Evolutionary conservation across 2,888 invertebrate genomes (phyloP).

Genomic region (Catotricha subobsoleta): DNA sequence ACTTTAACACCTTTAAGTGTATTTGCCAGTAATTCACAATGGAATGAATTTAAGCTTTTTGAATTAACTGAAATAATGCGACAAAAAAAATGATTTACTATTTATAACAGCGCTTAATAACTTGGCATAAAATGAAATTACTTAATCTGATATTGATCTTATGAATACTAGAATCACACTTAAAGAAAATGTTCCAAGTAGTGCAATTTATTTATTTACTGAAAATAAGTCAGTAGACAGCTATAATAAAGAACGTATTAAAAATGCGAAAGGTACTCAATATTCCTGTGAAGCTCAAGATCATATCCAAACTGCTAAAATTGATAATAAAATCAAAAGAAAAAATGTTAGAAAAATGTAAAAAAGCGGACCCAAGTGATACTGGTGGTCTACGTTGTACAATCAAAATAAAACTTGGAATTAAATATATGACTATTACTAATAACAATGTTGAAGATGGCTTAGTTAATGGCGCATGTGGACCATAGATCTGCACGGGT

Average conservation of each 20-base stretch:
- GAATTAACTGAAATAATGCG: conserved; percentile 19
- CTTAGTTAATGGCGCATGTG: conserved; percentile 7
- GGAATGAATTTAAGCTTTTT: conserved; percentile 15
- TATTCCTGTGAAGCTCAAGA: neutral
- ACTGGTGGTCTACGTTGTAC: neutral
- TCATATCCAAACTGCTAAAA: neutral
- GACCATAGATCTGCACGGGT: neutral
- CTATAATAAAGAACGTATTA: neutral
- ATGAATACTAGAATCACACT: conserved; percentile 10
- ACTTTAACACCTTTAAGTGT: conserved; percentile 5
- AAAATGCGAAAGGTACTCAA: neutral
- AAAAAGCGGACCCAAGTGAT: neutral
- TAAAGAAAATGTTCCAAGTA: neutral
- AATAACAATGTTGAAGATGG: conserved; percentile 7
- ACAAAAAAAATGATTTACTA: conserved; percentile 15
- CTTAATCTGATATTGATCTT: conserved; percentile 12
- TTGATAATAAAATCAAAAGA: neutral
- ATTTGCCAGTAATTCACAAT: conserved; percentile 10
- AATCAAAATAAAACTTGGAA: neutral
- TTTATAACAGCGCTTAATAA: conserved; percentile 16
- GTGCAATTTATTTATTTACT: neutral
- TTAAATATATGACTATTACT: neutral
- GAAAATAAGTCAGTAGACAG: neutral
- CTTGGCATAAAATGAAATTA: conserved; percentile 14
- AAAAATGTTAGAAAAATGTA: neutral